Base-by-base conservation (phyloP, 1,140 invertebrate genomes). In the Cherax destructor region DNA sequence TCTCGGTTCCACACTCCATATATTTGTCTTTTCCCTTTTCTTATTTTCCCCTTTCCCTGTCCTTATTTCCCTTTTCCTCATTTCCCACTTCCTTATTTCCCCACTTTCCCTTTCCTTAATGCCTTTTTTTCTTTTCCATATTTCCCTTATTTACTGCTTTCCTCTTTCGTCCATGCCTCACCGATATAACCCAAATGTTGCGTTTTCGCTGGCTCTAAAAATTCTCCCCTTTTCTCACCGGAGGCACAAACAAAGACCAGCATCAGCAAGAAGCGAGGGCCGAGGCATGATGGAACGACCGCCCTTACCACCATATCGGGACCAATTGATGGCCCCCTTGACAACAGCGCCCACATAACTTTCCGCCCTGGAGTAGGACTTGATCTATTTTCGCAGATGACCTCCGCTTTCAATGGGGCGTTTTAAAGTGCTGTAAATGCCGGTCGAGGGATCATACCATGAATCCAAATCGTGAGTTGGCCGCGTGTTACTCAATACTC, bases 341-440 rank as follows among this genome's bases (percentile, higher is more conserved):
- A 74, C 69, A 30, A 30, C 65, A 74, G n/a, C 4, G 24, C 16
- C 69, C n/a, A 21, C 24, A 11, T 74, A 74, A 30, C 69, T 74
- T 30, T 30, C 21, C 24, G 69, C 69, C 6, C n/a, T 74, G 16
- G 5, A 74, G 69, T 74, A 74, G n/a, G 69, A 74, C 69, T 74
- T 30, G 69, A 74, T 74, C 69, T 74, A 74, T 24, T 74, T 74
- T 9, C 69, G 7, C 69, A 4, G 69, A 74, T 74, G 69, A 74
- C 69, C 69, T 74, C n/a, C n/a, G 69, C 24, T 74, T 74, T 74
- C 61, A 65, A 65, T 18, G 21, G 11, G 61, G 13, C 61, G 21
- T 74, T 74, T 74, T 30, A 74, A 74, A 74, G 69, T 24, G 69
- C 69, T 74, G 69, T 74, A 30, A 74, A 74, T 74, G 69, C n/a